Conservation (phyloP, 53 echinoderm and acorn worm species). For the Astropecten irregularis region DNA sequence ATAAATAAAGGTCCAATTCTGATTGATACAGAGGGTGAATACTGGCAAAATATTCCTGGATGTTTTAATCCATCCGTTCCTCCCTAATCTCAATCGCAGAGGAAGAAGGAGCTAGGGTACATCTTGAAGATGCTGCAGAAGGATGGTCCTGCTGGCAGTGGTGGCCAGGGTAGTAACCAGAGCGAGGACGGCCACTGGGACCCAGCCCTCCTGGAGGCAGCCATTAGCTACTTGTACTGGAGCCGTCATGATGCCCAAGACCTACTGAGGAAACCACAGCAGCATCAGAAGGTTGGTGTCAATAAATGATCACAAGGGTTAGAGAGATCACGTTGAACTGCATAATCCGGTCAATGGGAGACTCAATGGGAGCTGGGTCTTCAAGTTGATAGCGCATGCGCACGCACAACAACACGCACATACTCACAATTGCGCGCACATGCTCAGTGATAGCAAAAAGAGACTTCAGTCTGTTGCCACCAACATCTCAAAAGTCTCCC, state of each 20-base stretch:
- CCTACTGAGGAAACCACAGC: slow-evolving; percentile 44
- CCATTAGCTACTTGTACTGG: slow-evolving; percentile 42
- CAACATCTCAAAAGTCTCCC: too few species aligned
- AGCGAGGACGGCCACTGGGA: neutral
- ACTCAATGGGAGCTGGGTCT: neutral
- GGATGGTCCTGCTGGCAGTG: neutral
- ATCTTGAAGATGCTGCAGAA: slow-evolving; percentile 47
- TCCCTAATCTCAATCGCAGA: neutral
- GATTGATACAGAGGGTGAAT: too few species aligned
- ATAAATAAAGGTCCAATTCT: too few species aligned
- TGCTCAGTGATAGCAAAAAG: too few species aligned
- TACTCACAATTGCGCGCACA: too few species aligned
- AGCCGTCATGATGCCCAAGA: slow-evolving; percentile 32
- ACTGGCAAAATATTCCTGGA: too few species aligned
- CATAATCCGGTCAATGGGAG: neutral
- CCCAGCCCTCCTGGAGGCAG: slow-evolving; percentile 21
- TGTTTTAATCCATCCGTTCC: too few species aligned
- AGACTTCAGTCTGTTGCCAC: too few species aligned
- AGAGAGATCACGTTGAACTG: neutral
- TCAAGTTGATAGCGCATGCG: too few species aligned
- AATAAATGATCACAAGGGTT: neutral
- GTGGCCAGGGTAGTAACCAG: neutral
- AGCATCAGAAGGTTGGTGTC: slow-evolving; percentile 42
- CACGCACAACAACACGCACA: too few species aligned
- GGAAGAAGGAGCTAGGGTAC: slow-evolving; percentile 31